Percentiles rank a stretch among this genome's conserved stretches.
phyloP scores from a whole-genome alignment of 2,888 invertebrate species.

The Liodrosophila aerea region DNA sequence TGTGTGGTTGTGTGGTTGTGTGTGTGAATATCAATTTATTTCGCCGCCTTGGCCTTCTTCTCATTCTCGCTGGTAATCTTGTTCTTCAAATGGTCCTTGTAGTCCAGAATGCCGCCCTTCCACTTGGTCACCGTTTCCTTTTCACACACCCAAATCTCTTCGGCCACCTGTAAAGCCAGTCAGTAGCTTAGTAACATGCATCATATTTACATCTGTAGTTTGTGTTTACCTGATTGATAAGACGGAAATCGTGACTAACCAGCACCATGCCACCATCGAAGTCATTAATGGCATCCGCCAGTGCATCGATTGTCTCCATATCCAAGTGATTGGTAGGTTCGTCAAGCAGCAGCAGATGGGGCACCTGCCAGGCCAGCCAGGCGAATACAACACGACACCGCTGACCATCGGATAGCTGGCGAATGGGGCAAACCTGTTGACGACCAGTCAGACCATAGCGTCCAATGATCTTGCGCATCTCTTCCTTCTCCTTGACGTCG shows the following conservation, averaged over 20 bases:
- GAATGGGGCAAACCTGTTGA: slow-evolving; percentile 89
- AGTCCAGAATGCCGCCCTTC: slow-evolving; percentile 97
- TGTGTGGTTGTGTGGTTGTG: slow-evolving; percentile 21
- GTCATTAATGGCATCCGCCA: slow-evolving; percentile 98
- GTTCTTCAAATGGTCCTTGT: slow-evolving; percentile 96
- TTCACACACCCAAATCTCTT: slow-evolving; percentile 99
- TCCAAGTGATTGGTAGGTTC: slow-evolving; percentile 97
- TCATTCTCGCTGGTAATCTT: slow-evolving; percentile 88
- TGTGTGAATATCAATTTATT: slow-evolving; percentile 42
- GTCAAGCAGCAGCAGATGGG: slow-evolving; percentile 93
- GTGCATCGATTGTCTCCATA: slow-evolving; percentile 98
- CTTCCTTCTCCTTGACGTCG: slow-evolving; percentile 97
- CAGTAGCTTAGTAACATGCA: not conserved
- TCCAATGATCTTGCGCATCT: slow-evolving; percentile 99
- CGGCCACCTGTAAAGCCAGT: slow-evolving; percentile 89
- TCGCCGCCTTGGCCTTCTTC: slow-evolving; percentile 70
- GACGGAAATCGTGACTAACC: slow-evolving; percentile 99
- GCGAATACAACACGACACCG: slow-evolving; percentile 99
- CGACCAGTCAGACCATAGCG: slow-evolving; percentile 98
- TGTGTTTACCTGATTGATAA: slow-evolving; percentile 94
- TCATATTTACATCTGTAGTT: too few relatives aligned
- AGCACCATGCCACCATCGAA: slow-evolving; percentile 99
- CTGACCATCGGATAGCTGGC: slow-evolving; percentile 95
- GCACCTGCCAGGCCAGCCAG: slow-evolving; percentile 98
- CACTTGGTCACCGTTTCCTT: slow-evolving; percentile 97